Percentiles rank a stretch among this genome's conserved stretches.
These are phyloP conservation scores for Papilio helenus DNA, from an alignment of 1,140 invertebrate species.

Conservation along the genomic window DNA sequence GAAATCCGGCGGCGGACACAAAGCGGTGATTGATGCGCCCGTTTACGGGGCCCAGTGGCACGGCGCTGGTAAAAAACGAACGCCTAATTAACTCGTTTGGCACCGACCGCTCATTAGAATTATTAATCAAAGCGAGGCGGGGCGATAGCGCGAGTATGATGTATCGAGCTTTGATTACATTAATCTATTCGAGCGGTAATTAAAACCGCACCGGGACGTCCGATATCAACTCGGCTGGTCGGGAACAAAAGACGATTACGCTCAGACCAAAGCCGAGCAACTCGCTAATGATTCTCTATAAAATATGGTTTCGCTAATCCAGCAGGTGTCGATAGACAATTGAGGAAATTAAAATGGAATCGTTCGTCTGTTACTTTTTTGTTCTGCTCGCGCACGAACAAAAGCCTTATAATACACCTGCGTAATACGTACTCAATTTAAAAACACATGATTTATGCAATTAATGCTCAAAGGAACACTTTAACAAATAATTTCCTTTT, in stretches of 20 bases:
- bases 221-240: slow-evolving; percentile 43
- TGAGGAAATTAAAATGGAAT: slow-evolving; percentile 47
- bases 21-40: slow-evolving; percentile 80
- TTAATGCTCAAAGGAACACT: slow-evolving; percentile 31
- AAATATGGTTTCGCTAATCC: slow-evolving; percentile 66
- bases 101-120: slow-evolving; percentile 81
- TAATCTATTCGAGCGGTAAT: slow-evolving; percentile 76
- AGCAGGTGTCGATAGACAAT: slow-evolving; percentile 57
- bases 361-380: slow-evolving; percentile 22
- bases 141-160: slow-evolving; percentile 79
- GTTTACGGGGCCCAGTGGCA: slow-evolving; percentile 80
- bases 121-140: slow-evolving; percentile 82
- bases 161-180: slow-evolving; percentile 82
- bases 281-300: slow-evolving; percentile 54
- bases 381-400: slow-evolving; percentile 12
- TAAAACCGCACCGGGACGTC: slow-evolving; percentile 78
- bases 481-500: slow-evolving; percentile 2
- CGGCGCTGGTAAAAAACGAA: slow-evolving; percentile 70
- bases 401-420: slow-evolving; percentile 43
- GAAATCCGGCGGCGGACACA: slow-evolving; percentile 75
- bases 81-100: slow-evolving; percentile 83
- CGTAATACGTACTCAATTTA: slow-evolving; percentile 35
- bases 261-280: slow-evolving; percentile 43
- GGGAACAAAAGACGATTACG: slow-evolving; percentile 64
- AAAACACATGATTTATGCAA: slow-evolving; percentile 33